Evolutionary conservation across 2,888 invertebrate genomes (phyloP).

Genomic region (Drosophila dives): DNA sequence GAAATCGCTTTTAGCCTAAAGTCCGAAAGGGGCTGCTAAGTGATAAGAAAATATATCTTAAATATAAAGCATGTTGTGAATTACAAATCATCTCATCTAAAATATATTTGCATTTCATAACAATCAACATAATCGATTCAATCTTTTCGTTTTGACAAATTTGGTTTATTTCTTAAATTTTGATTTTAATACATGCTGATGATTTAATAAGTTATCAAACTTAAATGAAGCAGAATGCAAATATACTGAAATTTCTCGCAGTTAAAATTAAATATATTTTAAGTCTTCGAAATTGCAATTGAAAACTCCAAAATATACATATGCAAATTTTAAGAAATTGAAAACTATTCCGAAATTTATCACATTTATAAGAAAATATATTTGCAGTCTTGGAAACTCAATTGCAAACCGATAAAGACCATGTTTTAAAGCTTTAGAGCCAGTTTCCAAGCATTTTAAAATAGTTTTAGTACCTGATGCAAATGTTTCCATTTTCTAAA

Average conservation of each 20-base stretch:
- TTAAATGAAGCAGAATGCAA: neutral
- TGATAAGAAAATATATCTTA: too few relatives aligned
- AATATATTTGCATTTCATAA: neutral
- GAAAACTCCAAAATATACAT: neutral
- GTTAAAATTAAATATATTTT: neutral
- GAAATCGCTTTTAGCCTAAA: slow-evolving; percentile 4
- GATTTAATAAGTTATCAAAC: neutral
- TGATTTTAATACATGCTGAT: neutral
- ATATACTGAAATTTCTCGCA: neutral
- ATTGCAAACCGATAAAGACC: neutral
- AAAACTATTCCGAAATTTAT: neutral
- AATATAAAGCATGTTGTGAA: slow-evolving; percentile 2
- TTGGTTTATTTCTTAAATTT: too few relatives aligned
- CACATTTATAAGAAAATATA: neutral
- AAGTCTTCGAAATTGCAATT: neutral
- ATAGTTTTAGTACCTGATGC: slow-evolving; percentile 8
- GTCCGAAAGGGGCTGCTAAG: neutral
- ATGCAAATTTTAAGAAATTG: neutral
- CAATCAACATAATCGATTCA: neutral
- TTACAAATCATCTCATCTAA: neutral
- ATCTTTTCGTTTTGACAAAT: too few relatives aligned
- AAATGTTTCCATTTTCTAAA: neutral
- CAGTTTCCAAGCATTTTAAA: slow-evolving; percentile 5
- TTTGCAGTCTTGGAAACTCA: neutral
- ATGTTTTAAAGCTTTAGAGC: slow-evolving; percentile 3